Conservation (phyloP, 2,888 invertebrate species). For the Hemaris fuciformis region DNA sequence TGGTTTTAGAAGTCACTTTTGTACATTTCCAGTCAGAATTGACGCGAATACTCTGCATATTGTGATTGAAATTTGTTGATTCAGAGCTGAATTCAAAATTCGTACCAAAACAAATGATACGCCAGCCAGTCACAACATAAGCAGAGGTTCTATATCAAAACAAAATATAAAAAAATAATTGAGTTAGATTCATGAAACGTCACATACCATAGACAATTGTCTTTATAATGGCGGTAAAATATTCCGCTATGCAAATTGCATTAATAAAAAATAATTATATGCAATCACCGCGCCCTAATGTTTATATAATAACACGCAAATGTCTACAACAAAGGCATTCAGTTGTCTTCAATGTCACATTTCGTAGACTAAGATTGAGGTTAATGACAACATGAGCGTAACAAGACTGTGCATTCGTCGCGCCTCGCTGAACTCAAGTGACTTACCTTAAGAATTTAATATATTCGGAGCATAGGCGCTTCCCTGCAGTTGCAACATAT, state of each 20-base stretch:
- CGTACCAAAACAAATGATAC: too few species aligned
- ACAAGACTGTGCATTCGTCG: constrained; percentile 32
- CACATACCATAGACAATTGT: too few species aligned
- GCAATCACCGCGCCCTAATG: not conserved
- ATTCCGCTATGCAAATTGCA: not conserved
- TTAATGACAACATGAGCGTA: constrained; percentile 24
- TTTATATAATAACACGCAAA: constrained; percentile 9
- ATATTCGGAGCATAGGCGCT: constrained; percentile 1
- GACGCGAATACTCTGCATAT: too few species aligned
- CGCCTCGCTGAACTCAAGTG: constrained; percentile 29
- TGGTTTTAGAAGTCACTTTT: too few species aligned
- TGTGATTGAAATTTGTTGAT: too few species aligned
- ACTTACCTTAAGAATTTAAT: constrained; percentile 34
- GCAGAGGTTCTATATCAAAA: too few species aligned
- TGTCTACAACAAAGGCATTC: constrained; percentile 13
- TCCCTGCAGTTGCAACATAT: constrained; percentile 18
- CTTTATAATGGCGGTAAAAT: too few species aligned
- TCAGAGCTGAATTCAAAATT: too few species aligned
- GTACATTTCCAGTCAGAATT: too few species aligned
- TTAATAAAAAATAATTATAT: not conserved
- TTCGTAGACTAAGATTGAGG: constrained; percentile 23
- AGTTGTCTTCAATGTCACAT: constrained; percentile 16
- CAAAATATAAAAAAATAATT: too few species aligned
- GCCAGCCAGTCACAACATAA: too few species aligned
- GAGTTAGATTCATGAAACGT: too few species aligned